Percentiles rank a stretch among this genome's conserved stretches.
These are phyloP conservation scores for Epinotia brunnichana DNA, from an alignment of 2,888 invertebrate species.

Conservation along the genomic window DNA sequence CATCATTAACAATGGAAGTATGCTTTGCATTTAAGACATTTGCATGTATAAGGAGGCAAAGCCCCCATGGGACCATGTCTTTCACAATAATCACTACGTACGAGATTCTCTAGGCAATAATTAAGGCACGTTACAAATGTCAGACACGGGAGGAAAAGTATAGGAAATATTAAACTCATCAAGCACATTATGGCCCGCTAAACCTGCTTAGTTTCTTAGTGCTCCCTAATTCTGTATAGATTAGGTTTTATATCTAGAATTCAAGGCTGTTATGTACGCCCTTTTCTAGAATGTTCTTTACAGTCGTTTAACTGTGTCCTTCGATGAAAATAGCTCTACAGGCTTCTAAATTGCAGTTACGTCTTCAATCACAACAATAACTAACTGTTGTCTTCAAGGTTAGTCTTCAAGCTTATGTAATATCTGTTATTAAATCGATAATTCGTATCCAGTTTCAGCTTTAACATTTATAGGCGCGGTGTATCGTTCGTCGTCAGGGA, in stretches of 20 bases:
- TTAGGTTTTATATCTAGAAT: neutral
- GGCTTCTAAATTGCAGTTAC: too few species aligned
- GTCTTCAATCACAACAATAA: too few species aligned
- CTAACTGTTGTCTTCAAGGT: too few species aligned
- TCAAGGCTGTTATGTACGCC: neutral
- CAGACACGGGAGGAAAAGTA: neutral
- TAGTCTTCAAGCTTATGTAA: neutral
- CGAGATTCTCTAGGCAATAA: neutral
- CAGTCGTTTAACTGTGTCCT: too few species aligned
- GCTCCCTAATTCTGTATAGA: neutral
- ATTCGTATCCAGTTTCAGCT: neutral
- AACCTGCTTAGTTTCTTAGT: neutral
- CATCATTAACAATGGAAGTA: neutral
- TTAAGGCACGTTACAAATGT: neutral
- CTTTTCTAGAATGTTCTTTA: too few species aligned
- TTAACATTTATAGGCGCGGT: conserved; percentile 2
- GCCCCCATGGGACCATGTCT: conserved; percentile 10
- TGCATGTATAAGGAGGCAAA: conserved; percentile 12
- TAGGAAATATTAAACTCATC: neutral
- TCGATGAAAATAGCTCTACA: too few species aligned
- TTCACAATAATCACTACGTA: neutral
- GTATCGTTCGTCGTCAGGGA: neutral
- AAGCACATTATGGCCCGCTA: neutral
- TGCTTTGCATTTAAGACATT: conserved; percentile 6
- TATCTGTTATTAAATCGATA: neutral